A percentile compares a stretch with the other conserved stretches of the same genome.
Conservation (phyloP, 2,797 vertebrate genomes). For the Hephaestus fuliginosus region DNA sequence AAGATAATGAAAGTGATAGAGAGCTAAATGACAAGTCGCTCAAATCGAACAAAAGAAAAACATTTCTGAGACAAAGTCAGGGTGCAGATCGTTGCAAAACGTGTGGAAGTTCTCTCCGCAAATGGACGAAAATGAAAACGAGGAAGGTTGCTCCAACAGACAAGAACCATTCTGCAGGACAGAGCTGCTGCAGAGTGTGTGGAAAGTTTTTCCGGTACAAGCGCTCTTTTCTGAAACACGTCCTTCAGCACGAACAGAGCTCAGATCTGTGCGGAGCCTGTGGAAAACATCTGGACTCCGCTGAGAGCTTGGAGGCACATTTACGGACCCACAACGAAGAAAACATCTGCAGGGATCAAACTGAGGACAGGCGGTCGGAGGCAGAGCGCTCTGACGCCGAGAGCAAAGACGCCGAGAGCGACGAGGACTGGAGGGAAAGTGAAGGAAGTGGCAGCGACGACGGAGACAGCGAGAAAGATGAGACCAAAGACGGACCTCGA, state of each 20-base stretch:
- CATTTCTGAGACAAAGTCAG: neutral
- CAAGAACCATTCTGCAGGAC: neutral
- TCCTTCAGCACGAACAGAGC: conserved; percentile 31
- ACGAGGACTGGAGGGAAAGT: conserved; percentile 37
- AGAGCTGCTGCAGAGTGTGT: conserved; percentile 54
- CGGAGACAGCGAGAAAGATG: neutral
- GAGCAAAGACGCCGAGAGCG: neutral
- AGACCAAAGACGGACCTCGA: neutral
- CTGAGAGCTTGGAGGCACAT: conserved; percentile 36
- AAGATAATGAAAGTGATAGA: conserved; percentile 1
- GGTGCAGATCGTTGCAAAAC: conserved; percentile 6
- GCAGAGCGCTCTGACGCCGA: neutral
- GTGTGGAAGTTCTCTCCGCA: conserved; percentile 11
- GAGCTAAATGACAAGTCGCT: neutral
- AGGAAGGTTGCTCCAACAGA: neutral
- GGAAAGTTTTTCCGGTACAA: conserved; percentile 45
- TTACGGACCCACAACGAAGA: conserved; percentile 40
- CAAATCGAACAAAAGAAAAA: conserved; percentile 15
- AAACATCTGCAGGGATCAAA: conserved; percentile 23
- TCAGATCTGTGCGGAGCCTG: conserved; percentile 47
- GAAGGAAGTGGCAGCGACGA: neutral
- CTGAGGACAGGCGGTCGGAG: neutral
- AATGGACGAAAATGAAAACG: neutral
- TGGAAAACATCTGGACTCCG: conserved; percentile 37
- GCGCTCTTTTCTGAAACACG: conserved; percentile 62